phyloP scores from a whole-genome alignment of 2,113 vertebrate species.

The Varanus komodoensis region DNA sequence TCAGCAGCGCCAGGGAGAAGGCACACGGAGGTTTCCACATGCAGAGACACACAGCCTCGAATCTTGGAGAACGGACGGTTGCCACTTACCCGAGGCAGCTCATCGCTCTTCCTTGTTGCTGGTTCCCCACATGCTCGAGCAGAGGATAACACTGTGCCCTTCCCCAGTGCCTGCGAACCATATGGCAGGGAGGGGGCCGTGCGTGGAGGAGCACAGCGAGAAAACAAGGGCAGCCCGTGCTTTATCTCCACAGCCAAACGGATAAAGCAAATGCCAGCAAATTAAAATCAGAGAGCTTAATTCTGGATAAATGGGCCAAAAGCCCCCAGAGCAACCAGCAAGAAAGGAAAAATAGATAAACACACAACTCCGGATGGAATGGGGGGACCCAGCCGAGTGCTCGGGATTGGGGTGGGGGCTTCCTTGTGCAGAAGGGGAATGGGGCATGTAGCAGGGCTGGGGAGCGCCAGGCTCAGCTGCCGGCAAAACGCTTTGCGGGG shows the following conservation, averaged over 20 bases:
- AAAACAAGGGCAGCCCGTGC: constrained; percentile 44
- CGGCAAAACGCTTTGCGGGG: not conserved
- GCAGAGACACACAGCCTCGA: not conserved
- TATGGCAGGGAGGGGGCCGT: constrained; percentile 60
- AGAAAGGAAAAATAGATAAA: not conserved
- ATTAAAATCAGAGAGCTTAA: constrained; percentile 68
- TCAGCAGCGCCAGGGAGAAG: not conserved
- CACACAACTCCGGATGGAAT: not conserved
- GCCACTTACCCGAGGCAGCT: constrained; percentile 87
- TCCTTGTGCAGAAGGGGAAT: not conserved
- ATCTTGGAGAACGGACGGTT: constrained; percentile 17
- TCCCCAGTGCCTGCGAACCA: constrained; percentile 28
- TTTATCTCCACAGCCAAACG: constrained; percentile 68
- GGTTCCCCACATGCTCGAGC: constrained; percentile 63
- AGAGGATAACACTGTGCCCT: constrained; percentile 31
- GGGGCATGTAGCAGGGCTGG: not conserved
- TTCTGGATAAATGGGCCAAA: constrained; percentile 70
- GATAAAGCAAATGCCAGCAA: constrained; percentile 74
- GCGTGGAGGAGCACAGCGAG: not conserved
- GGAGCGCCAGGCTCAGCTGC: constrained; percentile 4
- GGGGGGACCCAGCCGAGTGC: not conserved
- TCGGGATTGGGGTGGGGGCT: not conserved
- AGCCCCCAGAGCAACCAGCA: constrained; percentile 55
- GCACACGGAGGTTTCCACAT: not conserved
- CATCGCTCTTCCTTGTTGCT: constrained; percentile 76